These are phyloP conservation scores for Carcina quercana DNA, from an alignment of 2,888 invertebrate species.

Conservation along the genomic window DNA sequence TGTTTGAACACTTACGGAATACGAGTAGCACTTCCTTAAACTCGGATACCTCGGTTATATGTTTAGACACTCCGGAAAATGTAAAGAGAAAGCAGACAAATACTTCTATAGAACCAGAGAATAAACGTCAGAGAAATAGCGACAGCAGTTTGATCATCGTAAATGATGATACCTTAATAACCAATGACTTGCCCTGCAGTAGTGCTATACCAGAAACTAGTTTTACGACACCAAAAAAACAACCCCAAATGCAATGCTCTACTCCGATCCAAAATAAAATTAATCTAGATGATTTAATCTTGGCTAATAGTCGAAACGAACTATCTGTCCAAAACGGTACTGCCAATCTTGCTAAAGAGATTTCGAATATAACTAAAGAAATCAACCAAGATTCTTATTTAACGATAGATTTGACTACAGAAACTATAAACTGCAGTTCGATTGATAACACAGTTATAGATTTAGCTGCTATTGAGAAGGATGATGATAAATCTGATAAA, in stretches of 20 bases:
- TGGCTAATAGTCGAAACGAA: conserved; percentile 6
- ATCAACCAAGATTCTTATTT: conserved; percentile 44
- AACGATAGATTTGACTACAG: conserved; percentile 53
- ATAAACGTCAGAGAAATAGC: conserved; percentile 6
- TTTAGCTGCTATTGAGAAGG: too few relatives aligned
- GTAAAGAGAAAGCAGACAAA: conserved; percentile 9
- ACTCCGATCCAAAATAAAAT: conserved; percentile 31
- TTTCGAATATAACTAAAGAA: conserved; percentile 34
- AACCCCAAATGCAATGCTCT: conserved; percentile 29
- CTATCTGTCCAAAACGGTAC: conserved; percentile 19
- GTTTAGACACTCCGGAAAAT: conserved; percentile 14
- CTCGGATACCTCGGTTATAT: conserved; percentile 22
- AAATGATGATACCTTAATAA: conserved; percentile 28
- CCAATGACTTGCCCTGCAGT: conserved; percentile 10
- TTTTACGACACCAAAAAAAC: background rate
- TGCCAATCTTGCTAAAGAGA: conserved; percentile 15
- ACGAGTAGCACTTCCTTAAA: conserved; percentile 15
- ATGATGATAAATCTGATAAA: conserved; percentile 25
- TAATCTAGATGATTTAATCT: conserved; percentile 11
- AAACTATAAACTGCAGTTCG: conserved; percentile 13
- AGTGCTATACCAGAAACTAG: conserved; percentile 10
- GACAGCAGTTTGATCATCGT: conserved; percentile 22
- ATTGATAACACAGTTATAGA: conserved; percentile 33
- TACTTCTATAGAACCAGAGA: conserved; percentile 1
- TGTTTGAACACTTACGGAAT: conserved; percentile 27